Conservation (phyloP, 2,888 invertebrate species). For the Antitype chi region DNA sequence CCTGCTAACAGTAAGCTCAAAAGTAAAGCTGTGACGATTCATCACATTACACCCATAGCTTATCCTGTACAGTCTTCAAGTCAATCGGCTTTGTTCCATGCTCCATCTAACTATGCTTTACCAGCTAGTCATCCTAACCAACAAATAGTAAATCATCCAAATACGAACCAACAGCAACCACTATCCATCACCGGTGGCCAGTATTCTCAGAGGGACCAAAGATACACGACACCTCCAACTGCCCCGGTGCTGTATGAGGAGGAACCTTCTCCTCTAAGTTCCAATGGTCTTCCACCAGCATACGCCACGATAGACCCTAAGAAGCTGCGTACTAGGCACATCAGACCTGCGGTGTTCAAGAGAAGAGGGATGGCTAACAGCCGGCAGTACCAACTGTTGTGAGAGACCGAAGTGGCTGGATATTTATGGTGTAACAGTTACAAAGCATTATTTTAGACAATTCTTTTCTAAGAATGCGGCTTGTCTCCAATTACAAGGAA, state of each 20-base stretch:
- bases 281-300: constrained; percentile 63
- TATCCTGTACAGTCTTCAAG: constrained; percentile 52
- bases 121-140: constrained; percentile 39
- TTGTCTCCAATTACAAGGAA: not conserved
- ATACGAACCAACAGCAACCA: constrained; percentile 21
- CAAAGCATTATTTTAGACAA: not conserved
- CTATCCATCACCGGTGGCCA: constrained; percentile 25
- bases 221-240: constrained; percentile 58
- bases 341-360: constrained; percentile 72
- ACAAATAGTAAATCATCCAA: constrained; percentile 9
- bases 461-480: not conserved
- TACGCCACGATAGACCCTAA: constrained; percentile 78
- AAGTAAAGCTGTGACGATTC: constrained; percentile 50
- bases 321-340: constrained; percentile 70
- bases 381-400: constrained; percentile 55
- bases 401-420: constrained; percentile 14
- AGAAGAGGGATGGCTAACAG: constrained; percentile 44
- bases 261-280: constrained; percentile 43
- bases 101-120: constrained; percentile 54
- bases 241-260: constrained; percentile 50
- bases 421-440: not conserved
- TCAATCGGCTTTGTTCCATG: constrained; percentile 50
- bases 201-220: constrained; percentile 21
- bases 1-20: constrained; percentile 57
- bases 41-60: constrained; percentile 38